Evolutionary conservation across 2,797 vertebrate species (phyloP), one percentile per base, ranked within the genome.

Genomic region (Sternarchorhynchus goeldii): DNA sequence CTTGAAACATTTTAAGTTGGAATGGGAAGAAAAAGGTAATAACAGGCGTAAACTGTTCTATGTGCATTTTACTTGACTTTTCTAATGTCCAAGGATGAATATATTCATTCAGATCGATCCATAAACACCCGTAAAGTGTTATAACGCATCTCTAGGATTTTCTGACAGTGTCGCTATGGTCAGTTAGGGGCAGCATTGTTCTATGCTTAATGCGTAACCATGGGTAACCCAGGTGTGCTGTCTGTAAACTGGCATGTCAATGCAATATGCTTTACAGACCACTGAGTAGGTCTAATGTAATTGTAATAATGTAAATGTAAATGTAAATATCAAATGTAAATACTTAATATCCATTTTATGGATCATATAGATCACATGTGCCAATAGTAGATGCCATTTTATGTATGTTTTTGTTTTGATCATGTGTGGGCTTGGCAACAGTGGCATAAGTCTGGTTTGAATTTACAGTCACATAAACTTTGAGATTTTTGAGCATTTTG

Each of bases 391-490:
- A 66, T 70, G 68, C 29, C 21, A 32, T 39, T 69, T 64, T 84
- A 80, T 71, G 16, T 18, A 31, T 60, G 65, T 50, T 64, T 6
- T 18, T 64, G 39, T 39, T 2, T 56, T 77, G 18, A 78, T 66
- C 78, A 84, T 85, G 85, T 86, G 87, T 89, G 79, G 81, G 79
- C 86, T 90, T 85, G 81, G 78, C 66, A 73, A 71, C 20, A 57
- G 62, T 55, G 82, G 65, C 65, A 76, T 34, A 87, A 50, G 77
- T 92, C 88, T 93, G 91, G 82, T 91, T 87, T 78, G 81, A 82
- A 87, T 92, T 91, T 90, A 57, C 80, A 76, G 76, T 93, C 90
- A 77, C 83, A 87, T 88, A 92, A 92, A 83, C 39, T 8, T 81
- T 82, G 80, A 88, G 77, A 84, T 73, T 81, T 83, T 87, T 88